Evolutionary conservation across 2,888 invertebrate species (phyloP).

Genomic region (Napeogenes sylphis): DNA sequence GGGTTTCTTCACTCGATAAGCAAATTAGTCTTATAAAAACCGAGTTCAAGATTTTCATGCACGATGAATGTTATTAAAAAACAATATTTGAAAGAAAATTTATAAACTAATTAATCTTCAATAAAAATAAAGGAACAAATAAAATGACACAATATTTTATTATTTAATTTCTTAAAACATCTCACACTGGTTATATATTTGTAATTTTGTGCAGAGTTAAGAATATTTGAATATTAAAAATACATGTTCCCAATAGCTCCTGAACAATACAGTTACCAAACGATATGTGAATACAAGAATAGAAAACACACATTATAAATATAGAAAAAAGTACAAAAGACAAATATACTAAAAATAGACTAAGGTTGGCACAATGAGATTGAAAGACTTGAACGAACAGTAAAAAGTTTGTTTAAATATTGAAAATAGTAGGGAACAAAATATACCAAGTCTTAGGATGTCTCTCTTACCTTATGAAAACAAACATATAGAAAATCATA

Average conservation of each 20-base stretch:
- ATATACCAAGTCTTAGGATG: not conserved
- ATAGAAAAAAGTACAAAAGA: conserved; percentile 5
- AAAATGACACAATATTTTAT: conserved; percentile 4
- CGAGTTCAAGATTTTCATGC: too few species aligned
- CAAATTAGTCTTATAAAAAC: too few species aligned
- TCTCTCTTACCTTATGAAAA: not conserved
- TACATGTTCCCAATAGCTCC: conserved; percentile 9
- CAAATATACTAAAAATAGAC: conserved; percentile 9
- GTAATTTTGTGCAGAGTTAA: conserved; percentile 21
- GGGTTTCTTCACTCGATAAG: conserved; percentile 40
- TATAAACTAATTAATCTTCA: not conserved
- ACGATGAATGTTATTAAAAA: too few species aligned
- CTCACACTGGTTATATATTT: conserved; percentile 15
- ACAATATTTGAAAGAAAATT: too few species aligned
- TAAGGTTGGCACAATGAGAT: conserved; percentile 14
- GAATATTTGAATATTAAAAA: conserved; percentile 9
- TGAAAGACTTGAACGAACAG: not conserved
- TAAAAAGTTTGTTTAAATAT: not conserved
- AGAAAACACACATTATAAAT: not conserved
- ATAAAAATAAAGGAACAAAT: not conserved
- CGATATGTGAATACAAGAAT: conserved; percentile 4
- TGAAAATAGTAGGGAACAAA: not conserved
- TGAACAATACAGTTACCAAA: conserved; percentile 1
- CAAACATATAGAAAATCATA: not conserved
- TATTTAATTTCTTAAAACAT: conserved; percentile 24